Percentiles rank a stretch among this genome's conserved stretches.
Conservation (phyloP, 2,113 vertebrate species). For the Microcebus lehilahytsara region DNA sequence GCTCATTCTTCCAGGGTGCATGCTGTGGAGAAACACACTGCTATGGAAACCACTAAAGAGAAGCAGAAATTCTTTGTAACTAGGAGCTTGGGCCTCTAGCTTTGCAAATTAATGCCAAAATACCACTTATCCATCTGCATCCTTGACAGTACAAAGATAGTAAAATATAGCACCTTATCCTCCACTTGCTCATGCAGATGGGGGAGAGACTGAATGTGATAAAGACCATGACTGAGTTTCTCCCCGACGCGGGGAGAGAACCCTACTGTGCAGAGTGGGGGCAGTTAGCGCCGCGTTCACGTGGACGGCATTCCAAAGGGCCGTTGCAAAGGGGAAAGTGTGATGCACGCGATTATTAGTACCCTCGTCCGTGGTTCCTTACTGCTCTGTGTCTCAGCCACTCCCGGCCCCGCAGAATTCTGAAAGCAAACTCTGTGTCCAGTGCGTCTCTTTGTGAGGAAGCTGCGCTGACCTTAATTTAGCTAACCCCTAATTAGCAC, state of each 20-base stretch:
- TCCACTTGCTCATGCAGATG: background rate
- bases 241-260: background rate
- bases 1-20: background rate
- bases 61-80: background rate
- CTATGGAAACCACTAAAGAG: background rate
- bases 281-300: background rate
- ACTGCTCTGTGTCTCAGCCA: background rate
- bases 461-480: background rate
- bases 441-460: background rate
- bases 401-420: background rate
- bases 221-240: background rate
- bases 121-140: slow-evolving; percentile 13
- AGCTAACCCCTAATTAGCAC: background rate
- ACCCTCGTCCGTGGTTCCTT: too few species aligned
- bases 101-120: slow-evolving; percentile 28
- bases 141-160: background rate
- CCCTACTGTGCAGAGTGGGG: too few species aligned
- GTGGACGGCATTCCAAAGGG: too few species aligned
- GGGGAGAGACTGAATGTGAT: background rate
- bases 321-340: too few species aligned
- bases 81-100: background rate
- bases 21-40: background rate
- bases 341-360: too few species aligned
- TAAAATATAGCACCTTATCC: background rate
- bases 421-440: background rate